Evolutionary conservation across 2,888 invertebrate genomes (phyloP), one percentile per base, ranked within the genome.

Genomic region (Didymodactylos carnosus): DNA sequence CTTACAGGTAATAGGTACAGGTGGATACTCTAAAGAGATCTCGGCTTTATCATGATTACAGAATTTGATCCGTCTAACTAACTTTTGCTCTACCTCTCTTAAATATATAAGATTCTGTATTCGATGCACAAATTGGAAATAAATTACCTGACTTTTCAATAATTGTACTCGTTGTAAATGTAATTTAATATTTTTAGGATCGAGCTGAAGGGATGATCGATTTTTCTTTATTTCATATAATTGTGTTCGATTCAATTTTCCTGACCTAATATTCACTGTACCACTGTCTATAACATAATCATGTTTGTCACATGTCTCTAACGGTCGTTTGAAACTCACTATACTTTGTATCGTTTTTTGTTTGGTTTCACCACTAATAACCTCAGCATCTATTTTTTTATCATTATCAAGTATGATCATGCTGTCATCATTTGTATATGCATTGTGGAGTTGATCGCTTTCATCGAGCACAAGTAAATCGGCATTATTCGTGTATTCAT

Each of bases 281-380:
- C 71, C 71, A 27, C 43, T 29, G 27, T 74, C 74, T 14, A 71
- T 71, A 16, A 41, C 29, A 49, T 74, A 74, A 27, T 74, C 2
- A 27, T 71, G 13, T 29, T 39, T 3, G 16, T 74, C 71, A 16
- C 74, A 74, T 72, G 74, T 74, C 16, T 74, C 62, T 23, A 74
- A 39, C 35, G 71, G 53, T 39, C 74, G 51, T 25, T 72, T 29
- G 35, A 72, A 72, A 19, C 19, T 39, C n/a, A 72, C 13, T 41
- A 43, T 71, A 53, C 53, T 29, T 69, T 43, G 35, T 62, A 62
- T n/a, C 4, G 62, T n/a, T 35, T 62, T 35, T 62, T 35, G 6
- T 25, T 35, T 35, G 14, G 29, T 62, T n/a, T 19, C 19, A 19
- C 16, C 35, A 35, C n/a, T 19, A 3, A 14, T n/a, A 35, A n/a